Percentiles rank a stretch among this genome's conserved stretches.
Conservation (phyloP, 2,797 vertebrate genomes). For the Lophotriccus pileatus region DNA sequence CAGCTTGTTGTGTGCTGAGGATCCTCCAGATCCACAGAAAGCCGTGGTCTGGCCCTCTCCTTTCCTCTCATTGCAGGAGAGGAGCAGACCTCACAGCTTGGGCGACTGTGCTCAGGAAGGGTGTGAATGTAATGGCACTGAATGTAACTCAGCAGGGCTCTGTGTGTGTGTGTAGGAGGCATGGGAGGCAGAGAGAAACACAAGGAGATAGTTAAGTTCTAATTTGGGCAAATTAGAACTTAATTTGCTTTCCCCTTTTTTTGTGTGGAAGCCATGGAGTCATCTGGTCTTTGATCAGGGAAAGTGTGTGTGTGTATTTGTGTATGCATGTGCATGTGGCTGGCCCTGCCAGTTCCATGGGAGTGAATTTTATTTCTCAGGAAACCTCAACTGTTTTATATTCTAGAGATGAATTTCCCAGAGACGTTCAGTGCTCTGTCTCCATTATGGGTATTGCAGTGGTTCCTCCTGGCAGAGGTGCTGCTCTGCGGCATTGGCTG, state of each 20-base stretch:
- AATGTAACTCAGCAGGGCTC: background rate
- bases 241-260: background rate
- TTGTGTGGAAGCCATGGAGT: background rate
- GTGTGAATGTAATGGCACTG: background rate
- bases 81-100: background rate
- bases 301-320: background rate
- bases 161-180: background rate
- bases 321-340: accelerated
- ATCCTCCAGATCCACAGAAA: background rate
- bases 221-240: background rate
- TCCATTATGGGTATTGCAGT: background rate
- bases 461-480: background rate
- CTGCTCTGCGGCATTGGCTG: background rate
- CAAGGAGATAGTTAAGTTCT: background rate
- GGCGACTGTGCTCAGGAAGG: background rate
- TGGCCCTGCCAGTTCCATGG: background rate
- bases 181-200: background rate
- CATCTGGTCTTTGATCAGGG: background rate
- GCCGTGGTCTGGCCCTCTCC: background rate
- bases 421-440: background rate
- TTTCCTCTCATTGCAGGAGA: background rate
- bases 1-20: background rate
- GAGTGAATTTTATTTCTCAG: background rate
- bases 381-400: background rate
- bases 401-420: background rate